These are phyloP conservation scores for Eustalomyia histrio DNA, from an alignment of 2,888 invertebrate genomes.

Conservation along the genomic window DNA sequence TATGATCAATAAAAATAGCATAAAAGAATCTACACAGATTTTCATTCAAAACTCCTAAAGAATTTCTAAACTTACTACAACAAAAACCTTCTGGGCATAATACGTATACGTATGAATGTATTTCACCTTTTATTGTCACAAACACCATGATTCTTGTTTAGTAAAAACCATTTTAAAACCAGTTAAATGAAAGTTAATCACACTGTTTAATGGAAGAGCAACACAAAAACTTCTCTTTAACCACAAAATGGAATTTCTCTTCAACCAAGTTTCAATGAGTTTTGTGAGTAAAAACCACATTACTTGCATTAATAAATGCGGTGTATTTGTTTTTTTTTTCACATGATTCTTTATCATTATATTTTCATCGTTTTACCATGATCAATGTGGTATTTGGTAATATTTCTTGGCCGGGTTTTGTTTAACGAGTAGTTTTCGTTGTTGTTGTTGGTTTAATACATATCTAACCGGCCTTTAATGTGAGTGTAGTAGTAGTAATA, in stretches of 20 bases:
- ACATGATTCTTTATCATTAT: constrained; percentile 6
- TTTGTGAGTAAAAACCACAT: constrained; percentile 1
- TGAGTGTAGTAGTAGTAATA: background rate
- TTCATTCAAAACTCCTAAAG: background rate
- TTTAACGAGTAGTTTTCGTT: background rate
- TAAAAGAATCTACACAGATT: background rate
- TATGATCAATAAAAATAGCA: background rate
- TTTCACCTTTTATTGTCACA: no score
- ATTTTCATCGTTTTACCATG: constrained; percentile 11
- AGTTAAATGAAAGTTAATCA: constrained; percentile 21
- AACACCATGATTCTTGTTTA: no score
- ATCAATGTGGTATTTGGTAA: constrained; percentile 31
- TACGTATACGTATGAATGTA: no score
- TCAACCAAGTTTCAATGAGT: background rate
- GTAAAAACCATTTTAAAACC: background rate
- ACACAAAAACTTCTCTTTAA: background rate
- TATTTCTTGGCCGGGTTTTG: constrained; percentile 12
- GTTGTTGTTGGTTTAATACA: constrained; percentile 21
- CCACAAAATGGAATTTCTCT: constrained; percentile 14
- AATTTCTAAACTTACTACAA: background rate
- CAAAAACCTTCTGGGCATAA: no score
- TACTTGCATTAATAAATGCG: constrained; percentile 13
- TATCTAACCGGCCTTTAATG: constrained; percentile 35
- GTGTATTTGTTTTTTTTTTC: background rate
- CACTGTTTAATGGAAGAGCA: constrained; percentile 1